Percentiles rank a stretch among this genome's conserved stretches.
These are phyloP conservation scores for Corbicula japonica DNA, from an alignment of 2,888 invertebrate genomes.

Conservation along the genomic window DNA sequence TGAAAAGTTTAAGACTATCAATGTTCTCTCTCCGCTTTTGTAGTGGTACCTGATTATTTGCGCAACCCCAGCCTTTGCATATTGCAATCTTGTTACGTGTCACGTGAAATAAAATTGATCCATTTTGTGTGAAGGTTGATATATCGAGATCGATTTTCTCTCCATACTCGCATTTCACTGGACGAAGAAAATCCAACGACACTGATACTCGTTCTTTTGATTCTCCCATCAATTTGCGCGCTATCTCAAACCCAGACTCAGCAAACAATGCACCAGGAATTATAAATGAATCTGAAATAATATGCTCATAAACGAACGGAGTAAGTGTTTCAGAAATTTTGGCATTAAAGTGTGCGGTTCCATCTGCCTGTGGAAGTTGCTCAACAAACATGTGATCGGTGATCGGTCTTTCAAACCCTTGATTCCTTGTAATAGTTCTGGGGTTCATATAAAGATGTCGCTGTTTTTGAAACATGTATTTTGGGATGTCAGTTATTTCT, in stretches of 20 bases:
- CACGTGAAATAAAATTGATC: background rate
- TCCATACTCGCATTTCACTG: constrained; percentile 12
- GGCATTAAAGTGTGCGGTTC: constrained; percentile 17
- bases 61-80: constrained; percentile 4
- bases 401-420: constrained; percentile 18
- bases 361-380: background rate
- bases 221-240: background rate
- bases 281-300: constrained; percentile 40
- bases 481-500: constrained; percentile 57
- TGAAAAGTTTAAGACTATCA: no score
- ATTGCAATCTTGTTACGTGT: background rate
- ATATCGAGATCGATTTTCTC: constrained; percentile 7
- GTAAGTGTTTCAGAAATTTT: constrained; percentile 45
- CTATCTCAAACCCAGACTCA: constrained; percentile 57
- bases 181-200: constrained; percentile 27
- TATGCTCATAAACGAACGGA: constrained; percentile 67
- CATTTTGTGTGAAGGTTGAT: background rate
- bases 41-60: background rate
- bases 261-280: constrained; percentile 66
- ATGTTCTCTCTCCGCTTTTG: no score
- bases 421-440: constrained; percentile 15
- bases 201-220: constrained; percentile 26
- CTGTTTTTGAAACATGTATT: constrained; percentile 62
- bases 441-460: constrained; percentile 45
- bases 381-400: constrained; percentile 22